Percentiles rank a stretch among this genome's conserved stretches.
phyloP scores from a whole-genome alignment of 2,888 invertebrate species.

The Leptura quadrifasciata region DNA sequence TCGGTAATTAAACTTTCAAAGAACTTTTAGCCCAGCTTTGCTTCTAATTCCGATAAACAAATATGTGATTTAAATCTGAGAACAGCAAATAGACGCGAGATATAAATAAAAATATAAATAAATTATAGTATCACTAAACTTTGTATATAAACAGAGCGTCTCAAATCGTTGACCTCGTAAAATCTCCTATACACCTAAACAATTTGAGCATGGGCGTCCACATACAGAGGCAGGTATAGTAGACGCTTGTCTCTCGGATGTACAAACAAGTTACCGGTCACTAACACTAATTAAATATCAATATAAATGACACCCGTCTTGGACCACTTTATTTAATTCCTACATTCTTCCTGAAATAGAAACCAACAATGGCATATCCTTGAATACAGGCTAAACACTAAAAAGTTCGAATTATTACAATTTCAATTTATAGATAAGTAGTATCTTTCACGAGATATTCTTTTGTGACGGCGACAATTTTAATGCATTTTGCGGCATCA shows the following conservation, averaged over 20 bases:
- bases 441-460: no score
- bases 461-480: no score
- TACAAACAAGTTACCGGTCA: neutral
- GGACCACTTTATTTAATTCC: no score
- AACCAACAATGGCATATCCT: no score
- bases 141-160: conserved; percentile 42
- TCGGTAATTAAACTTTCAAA: conserved; percentile 29
- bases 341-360: no score
- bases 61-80: conserved; percentile 21
- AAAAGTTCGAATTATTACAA: no score
- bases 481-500: no score
- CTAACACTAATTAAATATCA: neutral
- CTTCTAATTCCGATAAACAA: conserved; percentile 38
- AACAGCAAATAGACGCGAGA: conserved; percentile 40
- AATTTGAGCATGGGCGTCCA: conserved; percentile 14
- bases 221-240: neutral
- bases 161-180: conserved; percentile 44
- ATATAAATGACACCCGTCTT: neutral
- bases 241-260: neutral
- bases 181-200: conserved; percentile 41
- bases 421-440: no score
- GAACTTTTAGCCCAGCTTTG: conserved; percentile 26
- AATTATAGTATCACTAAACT: conserved; percentile 42
- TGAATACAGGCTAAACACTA: no score
- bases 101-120: conserved; percentile 43